Evolutionary conservation across 2,113 vertebrate species (phyloP), one percentile per base, ranked within the genome.

Genomic region (Sylvicapra grimmia): DNA sequence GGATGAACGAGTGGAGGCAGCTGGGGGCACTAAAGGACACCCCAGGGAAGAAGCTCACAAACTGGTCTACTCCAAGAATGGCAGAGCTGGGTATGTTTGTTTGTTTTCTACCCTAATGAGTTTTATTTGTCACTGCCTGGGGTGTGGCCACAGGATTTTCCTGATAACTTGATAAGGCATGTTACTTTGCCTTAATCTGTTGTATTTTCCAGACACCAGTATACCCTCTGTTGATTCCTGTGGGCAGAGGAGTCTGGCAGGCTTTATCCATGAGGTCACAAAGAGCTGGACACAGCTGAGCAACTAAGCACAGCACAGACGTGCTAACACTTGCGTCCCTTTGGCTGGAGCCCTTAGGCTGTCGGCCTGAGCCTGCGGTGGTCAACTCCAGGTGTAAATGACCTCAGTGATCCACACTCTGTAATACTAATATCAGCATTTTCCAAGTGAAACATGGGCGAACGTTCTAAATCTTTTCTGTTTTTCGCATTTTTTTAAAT

Each of bases 101-200:
- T 44, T 27, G 54, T 18, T 68, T 97, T 75, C 58, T 9, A 14
- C 16, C 72, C 29, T 44, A 40, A 89, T 58, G 79, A 25, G 7
- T 10, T 97, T 84, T 56, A 53, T 92, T 58, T 65, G 27, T 89
- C 61, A 47, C 40, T 59, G 27, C 49, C 33, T 84, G 15, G 53
- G 40, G n/a, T 59, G 54, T 72, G 75, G 25, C 29, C 47, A n/a
- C 51, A 93, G 97, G 63, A 89, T 91, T 83, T 96, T 97, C 86
- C 94, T 89, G 82, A n/a, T 93, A 65, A 89, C 61, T 56, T 33
- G 51, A 94, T 94, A 92, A 96, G 27, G 7, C 54, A 3, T 51
- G 36, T 56, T 84, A 54, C 79, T 87, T 96, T 77, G 56, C 72
- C 79, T 92, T 59, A 13, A 18, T 56, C 56, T 87, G 58, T 40